phyloP scores from a whole-genome alignment of 2,113 vertebrate species.

The Ibidorhyncha struthersii region DNA sequence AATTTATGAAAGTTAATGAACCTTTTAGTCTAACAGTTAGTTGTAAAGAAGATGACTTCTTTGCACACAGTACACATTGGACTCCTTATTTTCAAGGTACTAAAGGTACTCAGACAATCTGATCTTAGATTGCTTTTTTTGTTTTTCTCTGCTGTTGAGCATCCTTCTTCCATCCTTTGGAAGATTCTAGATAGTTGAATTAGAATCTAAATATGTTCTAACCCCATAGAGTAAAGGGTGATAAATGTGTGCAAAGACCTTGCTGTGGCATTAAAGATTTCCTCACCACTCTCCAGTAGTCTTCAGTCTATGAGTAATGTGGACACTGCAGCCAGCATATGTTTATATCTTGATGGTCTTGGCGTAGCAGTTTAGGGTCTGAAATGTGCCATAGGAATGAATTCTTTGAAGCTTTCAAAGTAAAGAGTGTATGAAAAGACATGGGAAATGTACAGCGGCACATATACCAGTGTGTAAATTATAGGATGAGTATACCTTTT shows the following conservation, averaged over 20 bases:
- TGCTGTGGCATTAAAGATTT: not conserved
- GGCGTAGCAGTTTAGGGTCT: not conserved
- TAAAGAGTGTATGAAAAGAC: not conserved
- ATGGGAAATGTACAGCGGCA: not conserved
- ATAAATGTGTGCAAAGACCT: not conserved
- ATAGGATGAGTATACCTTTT: not conserved
- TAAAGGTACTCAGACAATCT: not conserved
- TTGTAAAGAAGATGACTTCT: not conserved
- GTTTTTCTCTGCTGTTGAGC: not conserved
- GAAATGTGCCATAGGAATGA: not conserved
- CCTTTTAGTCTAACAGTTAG: not conserved
- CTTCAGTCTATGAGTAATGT: not conserved
- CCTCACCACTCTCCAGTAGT: not conserved
- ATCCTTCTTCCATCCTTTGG: not conserved
- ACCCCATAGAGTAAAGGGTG: not conserved
- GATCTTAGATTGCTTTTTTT: not conserved
- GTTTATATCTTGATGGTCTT: not conserved
- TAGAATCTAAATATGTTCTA: not conserved
- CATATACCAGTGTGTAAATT: not conserved
- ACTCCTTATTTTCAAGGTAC: not conserved
- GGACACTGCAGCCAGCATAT: not conserved
- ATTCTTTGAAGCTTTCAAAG: not conserved
- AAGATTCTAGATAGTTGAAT: not conserved
- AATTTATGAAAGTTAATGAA: not conserved
- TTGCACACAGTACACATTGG: not conserved